These are phyloP conservation scores for Notiomystis cincta DNA, from an alignment of 2,113 vertebrate genomes.

Conservation along the genomic window DNA sequence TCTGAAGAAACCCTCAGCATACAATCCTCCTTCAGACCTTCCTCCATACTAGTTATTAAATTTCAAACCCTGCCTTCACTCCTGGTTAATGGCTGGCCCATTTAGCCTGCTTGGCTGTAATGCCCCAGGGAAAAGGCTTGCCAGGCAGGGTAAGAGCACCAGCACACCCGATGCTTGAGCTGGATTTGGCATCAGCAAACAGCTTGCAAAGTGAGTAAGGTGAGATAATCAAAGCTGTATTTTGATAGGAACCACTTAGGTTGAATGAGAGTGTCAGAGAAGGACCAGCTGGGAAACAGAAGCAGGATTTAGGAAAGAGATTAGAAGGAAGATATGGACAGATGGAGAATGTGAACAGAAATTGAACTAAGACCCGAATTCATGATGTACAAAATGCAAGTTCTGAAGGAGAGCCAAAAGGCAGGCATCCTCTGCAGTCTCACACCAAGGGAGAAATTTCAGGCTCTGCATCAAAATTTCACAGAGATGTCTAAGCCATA, in stretches of 20 bases:
- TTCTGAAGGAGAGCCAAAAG: background rate
- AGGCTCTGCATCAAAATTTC: background rate
- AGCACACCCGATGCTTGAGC: background rate
- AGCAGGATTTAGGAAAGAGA: background rate
- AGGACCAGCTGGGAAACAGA: background rate
- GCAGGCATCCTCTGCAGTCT: background rate
- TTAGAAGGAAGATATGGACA: background rate
- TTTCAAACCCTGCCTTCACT: background rate
- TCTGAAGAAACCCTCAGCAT: background rate
- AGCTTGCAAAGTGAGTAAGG: background rate
- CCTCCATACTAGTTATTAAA: background rate
- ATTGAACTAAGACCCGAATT: background rate
- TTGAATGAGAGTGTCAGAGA: background rate
- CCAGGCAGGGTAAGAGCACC: background rate
- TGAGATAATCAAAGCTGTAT: constrained; percentile 16
- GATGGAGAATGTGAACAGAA: constrained; percentile 42
- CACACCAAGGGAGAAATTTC: background rate
- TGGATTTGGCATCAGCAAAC: background rate
- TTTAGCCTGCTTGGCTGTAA: background rate
- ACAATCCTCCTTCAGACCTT: background rate
- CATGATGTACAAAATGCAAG: background rate
- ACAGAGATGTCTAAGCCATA: background rate
- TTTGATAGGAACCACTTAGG: background rate
- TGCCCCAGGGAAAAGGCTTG: background rate
- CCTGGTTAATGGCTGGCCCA: background rate